Conservation (phyloP, 2,888 invertebrate genomes). For the Geophilus truncorum region DNA sequence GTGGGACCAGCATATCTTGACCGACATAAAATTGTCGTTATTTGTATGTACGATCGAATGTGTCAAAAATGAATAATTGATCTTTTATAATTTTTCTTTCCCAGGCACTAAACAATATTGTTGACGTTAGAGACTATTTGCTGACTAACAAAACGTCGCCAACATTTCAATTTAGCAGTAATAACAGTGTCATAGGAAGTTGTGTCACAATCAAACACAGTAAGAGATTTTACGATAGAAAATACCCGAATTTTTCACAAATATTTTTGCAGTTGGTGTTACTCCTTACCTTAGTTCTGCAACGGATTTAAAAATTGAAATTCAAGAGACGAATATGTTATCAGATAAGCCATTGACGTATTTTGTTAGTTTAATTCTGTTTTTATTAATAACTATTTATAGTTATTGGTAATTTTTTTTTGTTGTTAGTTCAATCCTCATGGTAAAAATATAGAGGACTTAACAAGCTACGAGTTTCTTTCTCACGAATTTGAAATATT, state of each 20-base stretch:
- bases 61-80: not conserved
- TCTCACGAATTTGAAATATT: not conserved
- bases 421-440: not conserved
- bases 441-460: not conserved
- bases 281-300: not conserved
- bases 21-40: not conserved
- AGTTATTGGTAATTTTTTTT: not conserved
- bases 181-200: not conserved
- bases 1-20: not conserved
- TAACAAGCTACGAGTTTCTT: not conserved
- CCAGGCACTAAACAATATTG: not conserved
- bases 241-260: too few relatives aligned
- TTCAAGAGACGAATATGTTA: too few relatives aligned
- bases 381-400: not conserved
- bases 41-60: not conserved
- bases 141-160: not conserved
- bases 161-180: not conserved
- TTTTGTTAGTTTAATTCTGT: too few relatives aligned
- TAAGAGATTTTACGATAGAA: not conserved
- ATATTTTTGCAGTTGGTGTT: not conserved
- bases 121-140: not conserved
- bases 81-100: not conserved
- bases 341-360: too few relatives aligned
- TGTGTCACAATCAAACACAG: not conserved
- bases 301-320: too few relatives aligned